phyloP scores from a whole-genome alignment of 1,140 invertebrate genomes.

The Drosophila simulans region DNA sequence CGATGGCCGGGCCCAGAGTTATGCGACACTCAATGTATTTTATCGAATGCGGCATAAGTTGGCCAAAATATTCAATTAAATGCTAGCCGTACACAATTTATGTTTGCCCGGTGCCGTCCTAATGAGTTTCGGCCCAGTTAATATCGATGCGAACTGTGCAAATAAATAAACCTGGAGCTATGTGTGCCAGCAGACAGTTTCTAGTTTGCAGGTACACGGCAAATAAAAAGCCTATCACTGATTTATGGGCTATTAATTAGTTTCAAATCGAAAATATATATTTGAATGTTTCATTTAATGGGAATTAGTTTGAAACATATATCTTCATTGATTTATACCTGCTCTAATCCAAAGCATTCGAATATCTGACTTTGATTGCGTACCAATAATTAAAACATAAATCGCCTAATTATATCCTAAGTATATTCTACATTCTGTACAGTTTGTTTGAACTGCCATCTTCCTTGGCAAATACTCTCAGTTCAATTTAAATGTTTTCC shows the following conservation, averaged over 20 bases:
- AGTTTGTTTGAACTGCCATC: background rate
- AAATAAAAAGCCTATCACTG: background rate
- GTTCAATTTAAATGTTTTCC: background rate
- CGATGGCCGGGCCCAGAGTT: conserved; percentile 48
- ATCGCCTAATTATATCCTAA: too few species aligned
- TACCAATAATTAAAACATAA: too few species aligned
- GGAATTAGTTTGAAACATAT: background rate
- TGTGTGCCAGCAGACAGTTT: background rate
- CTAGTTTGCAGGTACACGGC: conserved; percentile 2
- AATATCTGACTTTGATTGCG: too few species aligned
- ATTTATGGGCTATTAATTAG: background rate
- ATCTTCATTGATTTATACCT: too few species aligned
- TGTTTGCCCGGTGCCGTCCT: conserved; percentile 46
- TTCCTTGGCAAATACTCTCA: background rate
- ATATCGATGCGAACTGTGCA: conserved; percentile 30
- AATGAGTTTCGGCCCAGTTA: conserved; percentile 62
- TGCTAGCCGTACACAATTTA: conserved; percentile 64
- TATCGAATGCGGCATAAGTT: conserved; percentile 69
- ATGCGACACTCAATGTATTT: conserved; percentile 73
- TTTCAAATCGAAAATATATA: background rate
- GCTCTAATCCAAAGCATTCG: background rate
- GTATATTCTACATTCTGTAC: background rate
- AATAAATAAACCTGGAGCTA: conserved; percentile 32
- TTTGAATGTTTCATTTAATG: background rate
- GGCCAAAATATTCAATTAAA: conserved; percentile 77